Evolutionary conservation across 2,888 invertebrate species (phyloP), one percentile per base, ranked within the genome.

Genomic region (Macroteleia sp.): DNA sequence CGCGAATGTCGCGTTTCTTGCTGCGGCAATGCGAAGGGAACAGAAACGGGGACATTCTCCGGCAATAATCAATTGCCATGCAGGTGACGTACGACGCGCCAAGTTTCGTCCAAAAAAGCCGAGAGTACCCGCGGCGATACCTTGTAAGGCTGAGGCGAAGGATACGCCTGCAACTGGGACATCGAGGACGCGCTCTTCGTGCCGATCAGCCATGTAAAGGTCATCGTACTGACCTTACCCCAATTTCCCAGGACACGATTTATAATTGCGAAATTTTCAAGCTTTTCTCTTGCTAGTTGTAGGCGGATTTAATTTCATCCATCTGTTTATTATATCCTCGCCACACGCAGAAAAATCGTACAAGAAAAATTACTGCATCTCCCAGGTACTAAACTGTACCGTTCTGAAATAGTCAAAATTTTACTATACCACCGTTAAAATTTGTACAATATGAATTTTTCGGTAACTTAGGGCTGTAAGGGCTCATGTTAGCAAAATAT

Each of bases 141-240:
- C 88, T 82, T 87, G 82, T 89, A 88, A 81, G 89, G 88, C 66
- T 69, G 66, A 81, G 66, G 61, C 84, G 84, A 86, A 88, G 86
- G 86, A 89, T 88, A 86, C 79, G 73, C 79, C 77, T 80, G 82
- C 85, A 89, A 89, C 82, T 89, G 86, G 89, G 86, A 86, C 88
- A 88, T 76, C 85, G 84, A 88, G 87, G 87, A 88, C 88, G 83
- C 64, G 59, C 77, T 62, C 77, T 44, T 34, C 50, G 78, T 71
- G 80, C 67, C 76, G 80, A 82, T 82, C 74, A 79, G 78, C 41
- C 74, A 67, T 64, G 76, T 59, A 84, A 84, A 87, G 88, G 86
- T 87, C 86, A 84, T 57, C 82, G 71, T 17, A 73, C 75, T 83
- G 87, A 87, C 88, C 88, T 89, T 89, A 89, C 82, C 87, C 88